These are phyloP conservation scores for Heptranchias perlo DNA, from an alignment of 2,113 vertebrate genomes.

Conservation along the genomic window DNA sequence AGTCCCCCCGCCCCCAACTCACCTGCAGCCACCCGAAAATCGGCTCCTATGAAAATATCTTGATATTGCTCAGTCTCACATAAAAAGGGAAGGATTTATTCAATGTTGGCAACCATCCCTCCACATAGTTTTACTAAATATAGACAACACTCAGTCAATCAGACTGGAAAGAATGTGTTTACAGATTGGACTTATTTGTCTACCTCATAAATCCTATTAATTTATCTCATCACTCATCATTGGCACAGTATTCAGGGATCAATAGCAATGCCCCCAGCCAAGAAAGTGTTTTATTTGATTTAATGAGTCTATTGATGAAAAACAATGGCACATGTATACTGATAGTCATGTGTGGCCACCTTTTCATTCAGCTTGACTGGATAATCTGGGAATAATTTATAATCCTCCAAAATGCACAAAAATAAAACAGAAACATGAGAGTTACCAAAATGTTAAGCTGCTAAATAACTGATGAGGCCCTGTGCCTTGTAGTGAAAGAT, in stretches of 20 bases:
- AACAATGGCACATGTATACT: not conserved
- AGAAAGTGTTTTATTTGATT: not conserved
- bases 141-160: not conserved
- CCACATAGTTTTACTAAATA: not conserved
- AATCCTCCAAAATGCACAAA: not conserved
- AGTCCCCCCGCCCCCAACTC: no score
- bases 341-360: not conserved
- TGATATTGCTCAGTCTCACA: not conserved
- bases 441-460: not conserved
- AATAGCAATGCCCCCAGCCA: not conserved
- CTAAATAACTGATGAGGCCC: not conserved
- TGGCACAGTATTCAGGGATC: not conserved
- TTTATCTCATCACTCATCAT: not conserved
- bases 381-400: not conserved
- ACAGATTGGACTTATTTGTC: not conserved
- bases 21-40: no score
- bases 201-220: not conserved
- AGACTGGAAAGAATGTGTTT: not conserved
- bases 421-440: not conserved
- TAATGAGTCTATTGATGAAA: not conserved
- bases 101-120: not conserved
- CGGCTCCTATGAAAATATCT: not conserved
- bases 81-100: slow-evolving; percentile 32
- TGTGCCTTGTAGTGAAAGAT: not conserved
- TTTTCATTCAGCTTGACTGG: not conserved